A percentile compares a stretch with the other conserved stretches of the same genome.
Evolutionary conservation across 2,797 vertebrate species (phyloP).

Genomic region (Xenopus petersii): DNA sequence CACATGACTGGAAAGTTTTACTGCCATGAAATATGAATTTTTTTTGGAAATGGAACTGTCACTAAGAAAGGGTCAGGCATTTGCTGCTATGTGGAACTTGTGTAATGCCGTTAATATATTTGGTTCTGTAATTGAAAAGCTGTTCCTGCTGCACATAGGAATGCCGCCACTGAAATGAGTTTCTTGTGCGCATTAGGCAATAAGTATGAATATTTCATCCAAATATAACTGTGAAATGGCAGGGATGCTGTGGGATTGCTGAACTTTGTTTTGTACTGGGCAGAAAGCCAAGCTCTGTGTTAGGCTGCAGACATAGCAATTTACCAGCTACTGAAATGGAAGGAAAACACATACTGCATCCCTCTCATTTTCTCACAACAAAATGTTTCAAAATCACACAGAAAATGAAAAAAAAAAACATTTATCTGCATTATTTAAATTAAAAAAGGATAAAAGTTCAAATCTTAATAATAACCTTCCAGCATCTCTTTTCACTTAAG

Average conservation of each 20-base stretch:
- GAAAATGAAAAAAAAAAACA: too few species aligned
- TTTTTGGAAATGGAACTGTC: background rate
- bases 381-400: background rate
- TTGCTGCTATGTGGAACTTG: background rate
- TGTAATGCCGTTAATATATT: background rate
- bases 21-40: background rate
- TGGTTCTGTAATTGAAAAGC: background rate
- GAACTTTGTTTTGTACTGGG: conserved; percentile 21
- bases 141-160: background rate
- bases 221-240: conserved; percentile 26
- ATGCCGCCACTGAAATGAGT: background rate
- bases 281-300: conserved; percentile 14
- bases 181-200: conserved; percentile 8
- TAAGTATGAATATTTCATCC: conserved; percentile 24
- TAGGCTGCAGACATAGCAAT: background rate
- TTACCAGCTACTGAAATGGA: background rate
- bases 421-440: background rate
- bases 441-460: background rate
- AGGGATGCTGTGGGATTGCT: conserved; percentile 17
- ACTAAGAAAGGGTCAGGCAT: background rate
- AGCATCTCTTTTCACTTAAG: conserved; percentile 15
- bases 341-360: background rate
- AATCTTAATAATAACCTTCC: conserved; percentile 2
- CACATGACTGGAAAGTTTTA: background rate
- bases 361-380: background rate